Evolutionary conservation across 2,888 invertebrate genomes (phyloP).

Genomic region (Eilema griseolum): DNA sequence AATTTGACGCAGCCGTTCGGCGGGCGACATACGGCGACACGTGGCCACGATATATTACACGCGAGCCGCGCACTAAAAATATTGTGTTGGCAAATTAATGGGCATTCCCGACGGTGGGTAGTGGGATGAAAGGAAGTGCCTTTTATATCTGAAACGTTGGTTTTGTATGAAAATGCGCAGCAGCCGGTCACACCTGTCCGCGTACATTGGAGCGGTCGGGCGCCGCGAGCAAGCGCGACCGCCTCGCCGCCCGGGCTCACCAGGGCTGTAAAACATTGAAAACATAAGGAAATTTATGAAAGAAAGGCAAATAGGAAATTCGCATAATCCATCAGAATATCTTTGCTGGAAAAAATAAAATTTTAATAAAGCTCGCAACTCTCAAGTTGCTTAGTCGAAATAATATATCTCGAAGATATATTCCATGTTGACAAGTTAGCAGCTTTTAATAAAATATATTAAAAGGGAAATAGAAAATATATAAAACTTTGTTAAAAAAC

Average conservation of each 20-base stretch:
- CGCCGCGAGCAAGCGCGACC: slow-evolving; percentile 44
- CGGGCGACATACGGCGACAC: slow-evolving; percentile 86
- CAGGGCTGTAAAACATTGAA: slow-evolving; percentile 57
- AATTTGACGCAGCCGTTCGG: slow-evolving; percentile 86
- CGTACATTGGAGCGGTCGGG: slow-evolving; percentile 66
- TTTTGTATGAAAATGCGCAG: slow-evolving; percentile 85
- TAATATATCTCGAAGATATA: not conserved
- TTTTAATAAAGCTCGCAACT: not conserved
- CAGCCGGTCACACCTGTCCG: slow-evolving; percentile 86
- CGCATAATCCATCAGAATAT: no score
- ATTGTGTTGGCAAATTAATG: slow-evolving; percentile 88
- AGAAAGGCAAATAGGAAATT: not conserved
- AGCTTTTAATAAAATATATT: no score
- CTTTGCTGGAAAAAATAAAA: no score
- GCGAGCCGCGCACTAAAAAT: slow-evolving; percentile 86
- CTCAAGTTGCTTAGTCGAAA: not conserved
- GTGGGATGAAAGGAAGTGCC: slow-evolving; percentile 87
- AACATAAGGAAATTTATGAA: not conserved
- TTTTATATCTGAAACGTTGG: slow-evolving; percentile 86
- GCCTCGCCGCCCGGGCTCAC: slow-evolving; percentile 40
- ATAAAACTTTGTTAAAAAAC: not conserved
- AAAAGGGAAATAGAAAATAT: not conserved
- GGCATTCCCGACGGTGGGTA: slow-evolving; percentile 86
- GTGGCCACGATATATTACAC: slow-evolving; percentile 87
- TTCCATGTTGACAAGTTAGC: no score